These are phyloP conservation scores for Indicator indicator DNA, from an alignment of 2,113 vertebrate species.

Conservation along the genomic window DNA sequence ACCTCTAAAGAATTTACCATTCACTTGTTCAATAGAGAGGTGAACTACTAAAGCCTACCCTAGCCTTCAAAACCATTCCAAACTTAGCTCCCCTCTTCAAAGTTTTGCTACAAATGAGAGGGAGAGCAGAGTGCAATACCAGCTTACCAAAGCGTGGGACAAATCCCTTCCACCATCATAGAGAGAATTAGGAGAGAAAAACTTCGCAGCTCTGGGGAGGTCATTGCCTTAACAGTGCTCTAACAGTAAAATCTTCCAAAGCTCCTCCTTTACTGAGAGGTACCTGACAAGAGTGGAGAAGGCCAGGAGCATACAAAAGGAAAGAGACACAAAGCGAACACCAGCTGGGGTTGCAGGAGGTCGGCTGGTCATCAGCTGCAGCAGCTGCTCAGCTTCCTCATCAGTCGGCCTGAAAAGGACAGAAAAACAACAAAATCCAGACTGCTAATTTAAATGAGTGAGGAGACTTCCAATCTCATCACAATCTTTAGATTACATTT, in stretches of 20 bases:
- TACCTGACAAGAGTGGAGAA: slow-evolving; percentile 97
- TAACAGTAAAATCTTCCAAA: neutral
- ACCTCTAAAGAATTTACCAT: neutral
- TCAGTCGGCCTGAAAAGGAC: slow-evolving; percentile 87
- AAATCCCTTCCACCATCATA: neutral
- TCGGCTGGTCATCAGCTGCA: slow-evolving; percentile 97
- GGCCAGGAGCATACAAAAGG: slow-evolving; percentile 96
- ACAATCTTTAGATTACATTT: neutral
- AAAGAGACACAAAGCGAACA: slow-evolving; percentile 95
- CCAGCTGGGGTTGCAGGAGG: slow-evolving; percentile 95
- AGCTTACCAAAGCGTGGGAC: fast-evolving
- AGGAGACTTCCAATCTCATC: neutral
- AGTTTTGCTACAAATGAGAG: neutral
- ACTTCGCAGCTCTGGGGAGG: neutral
- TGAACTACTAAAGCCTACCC: neutral
- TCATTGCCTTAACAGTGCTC: neutral
- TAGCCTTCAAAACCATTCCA: neutral
- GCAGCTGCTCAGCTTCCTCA: slow-evolving; percentile 93
- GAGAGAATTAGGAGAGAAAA: neutral
- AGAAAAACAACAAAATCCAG: neutral
- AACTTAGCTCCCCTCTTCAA: neutral
- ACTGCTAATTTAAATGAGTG: fast-evolving
- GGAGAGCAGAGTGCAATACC: neutral
- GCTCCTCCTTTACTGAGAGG: neutral
- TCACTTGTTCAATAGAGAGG: neutral